Conservation (phyloP, 2,888 invertebrate genomes). For the Carterocephalus palaemon region DNA sequence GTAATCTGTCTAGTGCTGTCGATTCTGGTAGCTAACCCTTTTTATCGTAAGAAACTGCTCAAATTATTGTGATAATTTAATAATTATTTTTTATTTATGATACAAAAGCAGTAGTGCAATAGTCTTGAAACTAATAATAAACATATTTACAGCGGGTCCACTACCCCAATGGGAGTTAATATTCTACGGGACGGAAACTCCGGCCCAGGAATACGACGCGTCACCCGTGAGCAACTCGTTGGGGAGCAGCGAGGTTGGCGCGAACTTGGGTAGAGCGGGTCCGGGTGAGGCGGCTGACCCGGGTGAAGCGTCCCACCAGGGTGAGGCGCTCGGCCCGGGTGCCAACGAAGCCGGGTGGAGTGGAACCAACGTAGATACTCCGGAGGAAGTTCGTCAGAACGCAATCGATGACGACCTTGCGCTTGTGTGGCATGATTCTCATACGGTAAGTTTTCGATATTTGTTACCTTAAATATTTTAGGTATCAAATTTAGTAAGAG, state of each 20-base stretch:
- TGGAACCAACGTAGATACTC: conserved; percentile 42
- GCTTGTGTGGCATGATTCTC: conserved; percentile 81
- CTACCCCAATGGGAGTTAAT: conserved; percentile 89
- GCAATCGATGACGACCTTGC: conserved; percentile 78
- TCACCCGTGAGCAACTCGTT: conserved; percentile 77
- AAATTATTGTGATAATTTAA: too few relatives aligned
- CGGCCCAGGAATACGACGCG: conserved; percentile 81
- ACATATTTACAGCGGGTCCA: conserved; percentile 57
- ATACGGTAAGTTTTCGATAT: conserved; percentile 78
- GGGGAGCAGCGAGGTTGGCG: conserved; percentile 34
- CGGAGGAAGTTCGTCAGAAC: conserved; percentile 79
- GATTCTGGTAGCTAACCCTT: too few relatives aligned
- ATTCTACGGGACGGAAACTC: conserved; percentile 87
- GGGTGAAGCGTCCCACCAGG: too few relatives aligned
- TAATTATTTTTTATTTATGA: not conserved
- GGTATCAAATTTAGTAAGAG: too few relatives aligned
- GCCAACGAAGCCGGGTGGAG: conserved; percentile 43
- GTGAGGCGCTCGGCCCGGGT: conserved; percentile 7
- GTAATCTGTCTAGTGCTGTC: too few relatives aligned
- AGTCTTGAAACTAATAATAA: not conserved
- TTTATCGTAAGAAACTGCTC: too few relatives aligned
- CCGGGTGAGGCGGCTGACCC: conserved; percentile 2
- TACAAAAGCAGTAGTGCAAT: not conserved
- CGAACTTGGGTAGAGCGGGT: too few relatives aligned
- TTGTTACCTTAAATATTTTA: too few relatives aligned